These are phyloP conservation scores for Gallinago undulata DNA, from an alignment of 2,113 vertebrate genomes.

Conservation along the genomic window DNA sequence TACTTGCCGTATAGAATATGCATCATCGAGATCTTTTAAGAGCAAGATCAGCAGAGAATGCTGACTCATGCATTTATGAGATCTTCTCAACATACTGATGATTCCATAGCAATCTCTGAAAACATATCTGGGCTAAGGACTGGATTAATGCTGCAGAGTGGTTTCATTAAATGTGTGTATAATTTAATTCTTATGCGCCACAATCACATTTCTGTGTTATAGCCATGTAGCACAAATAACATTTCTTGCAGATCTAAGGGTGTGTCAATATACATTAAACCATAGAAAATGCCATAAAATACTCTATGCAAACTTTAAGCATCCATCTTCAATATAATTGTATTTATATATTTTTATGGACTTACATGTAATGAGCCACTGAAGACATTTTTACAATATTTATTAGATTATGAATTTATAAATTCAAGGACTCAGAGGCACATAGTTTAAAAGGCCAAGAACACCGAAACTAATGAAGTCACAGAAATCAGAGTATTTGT, in stretches of 20 bases:
- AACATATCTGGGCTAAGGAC: not conserved
- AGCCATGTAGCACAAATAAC: not conserved
- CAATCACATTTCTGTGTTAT: not conserved
- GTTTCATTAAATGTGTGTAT: not conserved
- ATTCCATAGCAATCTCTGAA: not conserved
- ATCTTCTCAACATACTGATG: slow-evolving; percentile 43
- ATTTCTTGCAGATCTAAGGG: slow-evolving; percentile 17
- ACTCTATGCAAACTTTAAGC: slow-evolving; percentile 48
- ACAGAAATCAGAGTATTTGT: slow-evolving; percentile 66
- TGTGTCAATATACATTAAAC: not conserved
- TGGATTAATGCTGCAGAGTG: not conserved
- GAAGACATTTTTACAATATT: slow-evolving; percentile 79
- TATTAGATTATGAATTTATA: slow-evolving; percentile 85
- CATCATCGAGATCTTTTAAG: slow-evolving; percentile 33
- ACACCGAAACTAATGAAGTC: slow-evolving; percentile 77
- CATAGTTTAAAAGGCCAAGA: slow-evolving; percentile 80
- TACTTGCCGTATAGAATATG: not conserved
- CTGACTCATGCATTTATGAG: not conserved
- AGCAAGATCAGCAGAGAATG: slow-evolving; percentile 2
- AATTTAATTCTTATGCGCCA: not conserved
- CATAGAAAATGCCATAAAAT: slow-evolving; percentile 60
- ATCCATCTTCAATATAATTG: slow-evolving; percentile 28
- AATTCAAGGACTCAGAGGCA: slow-evolving; percentile 82
- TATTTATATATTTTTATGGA: slow-evolving; percentile 63
- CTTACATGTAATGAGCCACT: slow-evolving; percentile 64